Conservation (phyloP, 1,140 invertebrate species). For the Epicauta chinensis region DNA sequence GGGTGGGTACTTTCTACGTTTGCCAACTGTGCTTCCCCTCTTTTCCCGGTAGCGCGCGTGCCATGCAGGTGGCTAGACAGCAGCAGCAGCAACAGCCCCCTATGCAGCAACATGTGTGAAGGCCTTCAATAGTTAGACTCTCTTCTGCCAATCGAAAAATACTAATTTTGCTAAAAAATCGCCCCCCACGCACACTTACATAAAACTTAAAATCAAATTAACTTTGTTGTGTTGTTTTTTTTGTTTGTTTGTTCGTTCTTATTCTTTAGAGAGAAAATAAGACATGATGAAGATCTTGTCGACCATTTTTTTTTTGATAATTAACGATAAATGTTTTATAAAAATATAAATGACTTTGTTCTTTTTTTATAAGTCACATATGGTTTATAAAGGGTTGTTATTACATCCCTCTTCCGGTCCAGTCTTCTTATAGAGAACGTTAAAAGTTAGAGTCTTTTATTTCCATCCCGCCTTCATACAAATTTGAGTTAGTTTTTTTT, state of each 20-base stretch:
- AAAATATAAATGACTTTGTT: neutral
- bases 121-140: slow-evolving; percentile 4
- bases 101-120: slow-evolving; percentile 5
- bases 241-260: too few relatives aligned
- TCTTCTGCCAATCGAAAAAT: slow-evolving; percentile 2
- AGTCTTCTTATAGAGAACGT: neutral
- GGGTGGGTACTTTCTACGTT: slow-evolving; percentile 8
- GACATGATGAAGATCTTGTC: too few relatives aligned
- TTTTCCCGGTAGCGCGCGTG: slow-evolving; percentile 15
- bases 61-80: slow-evolving; percentile 15
- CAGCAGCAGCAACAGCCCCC: slow-evolving; percentile 3
- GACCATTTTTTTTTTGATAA: too few relatives aligned
- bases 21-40: slow-evolving; percentile 17
- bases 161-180: too few relatives aligned
- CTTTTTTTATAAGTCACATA: neutral
- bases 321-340: too few relatives aligned
- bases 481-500: neutral
- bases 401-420: neutral
- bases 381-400: neutral
- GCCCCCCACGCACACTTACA: too few relatives aligned
- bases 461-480: neutral
- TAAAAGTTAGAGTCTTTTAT: neutral
- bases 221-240: too few relatives aligned
- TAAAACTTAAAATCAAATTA: too few relatives aligned
- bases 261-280: too few relatives aligned